Base-by-base conservation (phyloP, 2,113 vertebrate species). In the Stomatorhinus ivindoensis region DNA sequence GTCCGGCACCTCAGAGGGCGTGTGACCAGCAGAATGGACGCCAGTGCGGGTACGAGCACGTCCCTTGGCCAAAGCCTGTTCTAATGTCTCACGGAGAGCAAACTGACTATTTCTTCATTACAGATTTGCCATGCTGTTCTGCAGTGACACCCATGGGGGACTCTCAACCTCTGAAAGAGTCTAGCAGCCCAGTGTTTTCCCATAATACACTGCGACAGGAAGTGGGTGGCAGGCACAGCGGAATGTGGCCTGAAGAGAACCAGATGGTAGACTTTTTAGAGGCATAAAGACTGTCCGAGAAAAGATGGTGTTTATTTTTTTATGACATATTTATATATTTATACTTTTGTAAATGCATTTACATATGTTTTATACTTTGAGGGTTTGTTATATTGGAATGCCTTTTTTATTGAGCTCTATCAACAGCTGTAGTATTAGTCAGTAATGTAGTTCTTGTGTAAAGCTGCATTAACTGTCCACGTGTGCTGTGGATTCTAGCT, bases 281-380 rank as follows among this genome's bases (percentile, higher is more conserved):
- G 58, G 93, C 92, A 93, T 93, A 89, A 93, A 69, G 90, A 94
- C 90, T 92, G 86, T 93, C 91, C 50, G 46, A 55, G 88, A 84
- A 89, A 31, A 89, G 65, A 90, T 94, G 95, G 95, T 98, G 98
- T 99, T 98, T 99, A 99, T 99, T 99, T 99, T 99, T 99, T 95
- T 99, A 99, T 97, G 94, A 94, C 94, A 95, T 97, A 97, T 99
- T 99, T 99, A 99, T 99, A 97, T 99, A 99, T 99, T 99, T 99
- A 99, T 99, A 95, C 95, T 95, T 96, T 95, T 99, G 98, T 98
- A 98, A 96, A 99, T 94, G 94, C 95, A 96, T 96, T 96, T 95
- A 93, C 94, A 93, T 96, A 82, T 91, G 92, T 89, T 86, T 50
- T 76, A 76, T 65, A 61, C 31, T 47, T 47, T 46, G 44, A 44